Conservation (phyloP, 2,888 invertebrate genomes). For the Azorinus chamasolen region DNA sequence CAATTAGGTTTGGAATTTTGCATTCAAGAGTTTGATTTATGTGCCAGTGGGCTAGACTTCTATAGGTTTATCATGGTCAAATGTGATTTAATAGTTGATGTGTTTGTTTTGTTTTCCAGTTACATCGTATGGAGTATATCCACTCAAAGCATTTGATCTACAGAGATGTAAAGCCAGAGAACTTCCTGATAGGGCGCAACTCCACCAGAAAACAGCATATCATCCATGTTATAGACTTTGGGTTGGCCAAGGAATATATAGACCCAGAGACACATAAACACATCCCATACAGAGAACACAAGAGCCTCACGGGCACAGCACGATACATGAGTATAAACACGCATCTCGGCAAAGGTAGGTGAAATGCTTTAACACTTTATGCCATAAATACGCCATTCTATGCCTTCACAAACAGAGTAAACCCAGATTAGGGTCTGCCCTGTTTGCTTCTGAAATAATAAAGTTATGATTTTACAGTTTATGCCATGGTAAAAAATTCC, state of each 20-base stretch:
- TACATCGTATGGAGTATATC: slow-evolving; percentile 99
- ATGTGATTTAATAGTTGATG: too few relatives aligned
- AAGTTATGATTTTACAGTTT: too few relatives aligned
- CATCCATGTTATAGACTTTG: slow-evolving; percentile 99
- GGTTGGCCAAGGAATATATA: slow-evolving; percentile 99
- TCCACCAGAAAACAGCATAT: slow-evolving; percentile 99
- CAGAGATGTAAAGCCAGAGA: slow-evolving; percentile 99
- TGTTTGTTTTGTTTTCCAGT: slow-evolving; percentile 89
- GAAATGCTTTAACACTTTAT: too few relatives aligned
- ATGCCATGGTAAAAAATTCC: too few relatives aligned
- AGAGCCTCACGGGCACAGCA: slow-evolving; percentile 99
- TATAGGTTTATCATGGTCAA: too few relatives aligned
- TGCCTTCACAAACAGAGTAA: too few relatives aligned
- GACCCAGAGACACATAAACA: slow-evolving; percentile 97
- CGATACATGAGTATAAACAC: slow-evolving; percentile 99
- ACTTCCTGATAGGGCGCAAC: slow-evolving; percentile 99
- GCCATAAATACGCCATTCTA: too few relatives aligned
- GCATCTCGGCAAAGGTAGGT: slow-evolving; percentile 98
- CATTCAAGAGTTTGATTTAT: too few relatives aligned
- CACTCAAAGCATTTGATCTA: slow-evolving; percentile 99
- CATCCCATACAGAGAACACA: slow-evolving; percentile 99
- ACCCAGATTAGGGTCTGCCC: too few relatives aligned
- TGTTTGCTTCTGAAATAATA: too few relatives aligned
- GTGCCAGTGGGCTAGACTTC: too few relatives aligned
- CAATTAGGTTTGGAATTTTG: too few relatives aligned